Evolutionary conservation across 2,797 vertebrate genomes (phyloP).

Genomic region (Sebastes trivittatus): DNA sequence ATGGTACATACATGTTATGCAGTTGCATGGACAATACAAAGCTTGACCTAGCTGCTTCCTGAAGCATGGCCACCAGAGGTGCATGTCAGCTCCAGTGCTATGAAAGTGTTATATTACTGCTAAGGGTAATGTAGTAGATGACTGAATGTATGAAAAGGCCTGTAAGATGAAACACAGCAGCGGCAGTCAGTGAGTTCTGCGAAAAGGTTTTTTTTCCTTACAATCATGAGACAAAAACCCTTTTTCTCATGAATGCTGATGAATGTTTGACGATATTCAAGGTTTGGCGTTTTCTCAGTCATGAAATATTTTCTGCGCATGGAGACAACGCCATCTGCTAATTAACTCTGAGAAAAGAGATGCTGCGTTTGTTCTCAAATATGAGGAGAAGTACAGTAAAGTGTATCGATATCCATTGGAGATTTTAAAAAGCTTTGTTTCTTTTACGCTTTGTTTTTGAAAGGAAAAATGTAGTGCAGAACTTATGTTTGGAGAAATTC

Average conservation of each 20-base stretch:
- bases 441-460: slow-evolving; percentile 1
- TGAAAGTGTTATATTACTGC: neutral
- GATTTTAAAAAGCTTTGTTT: neutral
- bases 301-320: neutral
- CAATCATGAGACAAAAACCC: neutral
- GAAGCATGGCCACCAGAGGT: slow-evolving; percentile 40
- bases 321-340: neutral
- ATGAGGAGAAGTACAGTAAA: neutral
- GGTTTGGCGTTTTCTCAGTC: neutral
- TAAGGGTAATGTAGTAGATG: neutral
- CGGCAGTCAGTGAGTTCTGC: neutral
- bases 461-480: neutral
- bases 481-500: slow-evolving; percentile 9
- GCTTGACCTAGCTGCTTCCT: slow-evolving; percentile 54
- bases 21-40: slow-evolving; percentile 28
- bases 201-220: neutral
- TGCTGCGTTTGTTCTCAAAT: neutral
- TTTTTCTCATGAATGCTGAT: neutral
- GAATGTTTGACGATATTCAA: neutral
- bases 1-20: slow-evolving; percentile 2
- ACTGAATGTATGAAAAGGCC: neutral
- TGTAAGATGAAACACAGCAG: neutral
- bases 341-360: neutral
- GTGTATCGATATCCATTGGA: neutral
- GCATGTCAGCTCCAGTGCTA: neutral